These are phyloP conservation scores for Rhabdophis nuchalis DNA, from an alignment of 2,797 vertebrate species.

Conservation along the genomic window DNA sequence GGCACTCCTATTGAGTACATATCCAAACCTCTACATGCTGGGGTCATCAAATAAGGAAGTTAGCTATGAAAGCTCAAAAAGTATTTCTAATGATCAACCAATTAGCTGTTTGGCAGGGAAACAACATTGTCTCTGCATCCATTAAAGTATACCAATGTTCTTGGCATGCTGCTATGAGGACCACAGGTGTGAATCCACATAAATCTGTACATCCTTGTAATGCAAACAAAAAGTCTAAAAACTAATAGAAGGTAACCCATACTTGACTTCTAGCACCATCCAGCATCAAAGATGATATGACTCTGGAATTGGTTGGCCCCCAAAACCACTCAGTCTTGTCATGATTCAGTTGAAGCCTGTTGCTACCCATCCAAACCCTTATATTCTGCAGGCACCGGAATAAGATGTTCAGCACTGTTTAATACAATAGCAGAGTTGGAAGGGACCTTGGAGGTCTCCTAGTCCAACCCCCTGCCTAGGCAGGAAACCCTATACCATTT, in stretches of 20 bases:
- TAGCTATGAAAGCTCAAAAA: neutral
- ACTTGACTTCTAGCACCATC: neutral
- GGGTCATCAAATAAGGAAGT: neutral
- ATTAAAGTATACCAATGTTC: neutral
- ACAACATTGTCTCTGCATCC: neutral
- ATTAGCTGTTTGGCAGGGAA: neutral
- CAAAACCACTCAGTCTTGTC: neutral
- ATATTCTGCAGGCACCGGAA: neutral
- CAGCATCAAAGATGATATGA: neutral
- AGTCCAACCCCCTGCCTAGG: no score
- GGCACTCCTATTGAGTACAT: neutral
- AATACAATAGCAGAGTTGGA: no score
- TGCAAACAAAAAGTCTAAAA: neutral
- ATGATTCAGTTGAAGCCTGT: neutral
- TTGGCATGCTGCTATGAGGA: neutral
- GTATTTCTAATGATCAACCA: neutral
- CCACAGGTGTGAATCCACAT: neutral
- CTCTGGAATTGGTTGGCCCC: neutral
- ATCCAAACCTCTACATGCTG: neutral
- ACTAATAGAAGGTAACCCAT: neutral
- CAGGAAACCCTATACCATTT: no score
- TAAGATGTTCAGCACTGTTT: neutral
- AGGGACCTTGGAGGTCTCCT: no score
- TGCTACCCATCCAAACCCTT: neutral
- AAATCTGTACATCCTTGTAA: neutral